Conservation (phyloP, 2,797 vertebrate species). For the Sebastes taczanowskii region DNA sequence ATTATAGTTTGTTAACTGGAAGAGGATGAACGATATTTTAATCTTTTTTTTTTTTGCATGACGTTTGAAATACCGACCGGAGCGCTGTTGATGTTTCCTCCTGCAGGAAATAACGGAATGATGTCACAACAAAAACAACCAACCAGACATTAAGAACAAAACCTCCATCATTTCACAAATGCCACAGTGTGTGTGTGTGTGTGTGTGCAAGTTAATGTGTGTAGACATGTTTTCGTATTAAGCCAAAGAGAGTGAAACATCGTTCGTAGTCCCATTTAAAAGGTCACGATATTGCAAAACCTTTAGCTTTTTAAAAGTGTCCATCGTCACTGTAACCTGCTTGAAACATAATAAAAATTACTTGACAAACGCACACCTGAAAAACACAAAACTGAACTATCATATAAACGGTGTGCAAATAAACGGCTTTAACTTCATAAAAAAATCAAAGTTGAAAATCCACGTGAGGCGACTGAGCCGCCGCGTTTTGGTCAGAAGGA, state of each 20-base stretch:
- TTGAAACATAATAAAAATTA: neutral
- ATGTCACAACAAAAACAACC: slow-evolving; percentile 30
- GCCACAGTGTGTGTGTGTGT: neutral
- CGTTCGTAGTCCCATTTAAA: neutral
- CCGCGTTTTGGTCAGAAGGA: slow-evolving; percentile 69
- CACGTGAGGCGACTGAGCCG: slow-evolving; percentile 53
- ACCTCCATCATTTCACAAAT: slow-evolving; percentile 26
- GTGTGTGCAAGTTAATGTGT: neutral
- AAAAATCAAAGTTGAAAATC: slow-evolving; percentile 37
- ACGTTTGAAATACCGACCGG: slow-evolving; percentile 40
- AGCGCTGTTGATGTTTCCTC: neutral
- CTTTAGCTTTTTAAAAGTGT: slow-evolving; percentile 4
- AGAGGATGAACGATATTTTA: neutral
- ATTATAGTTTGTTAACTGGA: slow-evolving; percentile 34
- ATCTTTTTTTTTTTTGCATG: neutral
- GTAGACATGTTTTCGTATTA: neutral
- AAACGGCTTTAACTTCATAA: slow-evolving; percentile 25
- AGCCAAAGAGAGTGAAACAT: neutral
- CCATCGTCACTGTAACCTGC: neutral
- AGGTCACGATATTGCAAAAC: neutral
- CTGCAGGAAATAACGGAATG: slow-evolving; percentile 26
- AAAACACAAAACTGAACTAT: slow-evolving; percentile 27
- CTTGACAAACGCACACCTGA: slow-evolving; percentile 29
- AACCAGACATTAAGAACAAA: slow-evolving; percentile 20
- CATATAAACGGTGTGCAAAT: slow-evolving; percentile 61